phyloP scores from a whole-genome alignment of 2,888 invertebrate species.

The Ophonus ardosiacus region DNA sequence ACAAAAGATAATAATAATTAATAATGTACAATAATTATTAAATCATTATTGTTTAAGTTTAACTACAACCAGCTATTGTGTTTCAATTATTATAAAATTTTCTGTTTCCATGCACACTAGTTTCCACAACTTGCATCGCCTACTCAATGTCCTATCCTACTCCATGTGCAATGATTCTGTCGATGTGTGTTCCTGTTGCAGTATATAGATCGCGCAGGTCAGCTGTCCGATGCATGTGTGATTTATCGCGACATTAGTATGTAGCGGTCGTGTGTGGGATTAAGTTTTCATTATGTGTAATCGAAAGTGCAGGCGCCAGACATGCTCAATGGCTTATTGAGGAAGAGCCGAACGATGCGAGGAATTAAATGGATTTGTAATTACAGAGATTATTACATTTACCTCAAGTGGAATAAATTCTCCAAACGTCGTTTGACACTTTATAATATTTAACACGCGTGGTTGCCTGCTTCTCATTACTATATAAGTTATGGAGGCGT shows the following conservation, averaged over 20 bases:
- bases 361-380: slow-evolving; percentile 36
- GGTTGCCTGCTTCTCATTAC: background rate
- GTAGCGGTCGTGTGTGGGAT: slow-evolving; percentile 29
- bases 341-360: background rate
- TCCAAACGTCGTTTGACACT: background rate
- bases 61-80: no score
- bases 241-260: slow-evolving; percentile 55
- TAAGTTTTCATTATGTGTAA: slow-evolving; percentile 51
- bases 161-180: background rate
- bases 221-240: slow-evolving; percentile 56
- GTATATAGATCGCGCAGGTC: slow-evolving; percentile 12
- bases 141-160: background rate
- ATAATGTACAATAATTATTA: no score
- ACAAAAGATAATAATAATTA: no score
- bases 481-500: background rate
- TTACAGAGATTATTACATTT: slow-evolving; percentile 36
- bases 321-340: slow-evolving; percentile 28
- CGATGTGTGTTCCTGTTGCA: background rate
- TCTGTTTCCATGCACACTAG: no score
- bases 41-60: no score
- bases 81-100: no score
- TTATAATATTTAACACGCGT: slow-evolving; percentile 26
- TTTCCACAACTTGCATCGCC: no score
- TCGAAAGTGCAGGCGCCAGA: slow-evolving; percentile 28
- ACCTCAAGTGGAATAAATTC: slow-evolving; percentile 36